phyloP scores from a whole-genome alignment of 2,113 vertebrate species.

The Progne subis region DNA sequence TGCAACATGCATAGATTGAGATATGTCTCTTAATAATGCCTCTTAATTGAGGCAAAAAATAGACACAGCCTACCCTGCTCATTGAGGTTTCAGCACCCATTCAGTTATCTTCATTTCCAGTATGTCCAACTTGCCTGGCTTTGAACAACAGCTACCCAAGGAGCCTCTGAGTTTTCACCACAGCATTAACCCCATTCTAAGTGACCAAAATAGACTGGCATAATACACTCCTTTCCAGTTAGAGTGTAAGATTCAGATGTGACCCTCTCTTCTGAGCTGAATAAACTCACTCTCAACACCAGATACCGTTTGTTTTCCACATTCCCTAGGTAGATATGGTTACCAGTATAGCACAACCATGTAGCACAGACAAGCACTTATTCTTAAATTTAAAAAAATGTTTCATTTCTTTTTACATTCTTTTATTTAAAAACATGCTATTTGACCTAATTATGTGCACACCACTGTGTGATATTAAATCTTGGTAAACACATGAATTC shows the following conservation, averaged over 20 bases:
- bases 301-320: background rate
- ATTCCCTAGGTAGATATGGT: background rate
- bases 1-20: background rate
- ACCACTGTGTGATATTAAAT: background rate
- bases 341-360: background rate
- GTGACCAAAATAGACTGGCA: background rate
- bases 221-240: background rate
- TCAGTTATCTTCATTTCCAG: background rate
- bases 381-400: background rate
- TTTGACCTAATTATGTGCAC: background rate
- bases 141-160: background rate
- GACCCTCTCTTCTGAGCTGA: background rate
- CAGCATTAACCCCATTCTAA: background rate
- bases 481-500: background rate
- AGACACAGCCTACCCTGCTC: background rate
- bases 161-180: background rate
- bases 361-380: background rate
- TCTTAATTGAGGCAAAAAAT: background rate
- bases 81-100: background rate
- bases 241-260: background rate
- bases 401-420: background rate
- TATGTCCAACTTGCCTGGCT: background rate
- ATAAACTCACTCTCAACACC: background rate
- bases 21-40: background rate
- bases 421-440: background rate